Evolutionary conservation across 2,888 invertebrate genomes (phyloP).

Genomic region (Venustoraphidia nigricollis): DNA sequence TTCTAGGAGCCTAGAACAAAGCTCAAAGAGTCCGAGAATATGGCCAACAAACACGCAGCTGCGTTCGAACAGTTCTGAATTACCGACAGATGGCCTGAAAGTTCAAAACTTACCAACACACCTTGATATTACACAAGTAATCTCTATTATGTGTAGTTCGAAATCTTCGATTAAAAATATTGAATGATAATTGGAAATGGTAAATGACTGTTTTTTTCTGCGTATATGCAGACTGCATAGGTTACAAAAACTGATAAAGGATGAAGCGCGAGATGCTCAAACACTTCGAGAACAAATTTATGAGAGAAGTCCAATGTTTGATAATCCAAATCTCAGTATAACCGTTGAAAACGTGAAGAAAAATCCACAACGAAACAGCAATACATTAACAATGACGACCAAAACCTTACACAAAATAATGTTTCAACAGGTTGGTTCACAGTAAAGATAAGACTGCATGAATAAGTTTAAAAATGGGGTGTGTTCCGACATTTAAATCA

Average conservation of each 20-base stretch:
- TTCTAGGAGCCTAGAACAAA: too few species aligned
- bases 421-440: constrained; percentile 16
- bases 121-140: too few species aligned
- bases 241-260: constrained; percentile 55
- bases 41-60: too few species aligned
- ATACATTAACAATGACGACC: constrained; percentile 21
- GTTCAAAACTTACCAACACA: too few species aligned
- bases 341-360: neutral
- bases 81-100: too few species aligned
- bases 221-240: constrained; percentile 34
- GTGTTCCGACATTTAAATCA: too few species aligned
- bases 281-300: constrained; percentile 29
- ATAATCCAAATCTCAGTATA: neutral
- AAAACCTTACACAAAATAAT: constrained; percentile 27
- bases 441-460: neutral
- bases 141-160: too few species aligned
- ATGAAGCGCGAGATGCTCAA: constrained; percentile 45
- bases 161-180: too few species aligned
- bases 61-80: too few species aligned
- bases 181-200: too few species aligned
- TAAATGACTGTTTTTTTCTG: neutral
- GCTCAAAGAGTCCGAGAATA: too few species aligned
- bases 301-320: constrained; percentile 15
- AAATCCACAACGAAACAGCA: neutral
- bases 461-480: too few species aligned